Base-by-base conservation (phyloP, 2,888 invertebrate species). In the Altica lythri region DNA sequence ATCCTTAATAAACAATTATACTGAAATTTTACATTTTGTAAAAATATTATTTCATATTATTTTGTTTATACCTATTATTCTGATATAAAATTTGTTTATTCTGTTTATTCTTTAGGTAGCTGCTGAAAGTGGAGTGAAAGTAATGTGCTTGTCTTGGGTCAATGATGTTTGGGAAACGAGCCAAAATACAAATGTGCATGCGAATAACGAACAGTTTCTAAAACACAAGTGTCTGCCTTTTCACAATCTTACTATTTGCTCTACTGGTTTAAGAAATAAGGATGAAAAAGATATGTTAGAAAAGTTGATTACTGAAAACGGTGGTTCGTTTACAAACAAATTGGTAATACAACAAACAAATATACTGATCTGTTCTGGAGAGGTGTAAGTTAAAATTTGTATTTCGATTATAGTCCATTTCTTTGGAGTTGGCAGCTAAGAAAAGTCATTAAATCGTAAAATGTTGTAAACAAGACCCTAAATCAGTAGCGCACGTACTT, bases 71-170 rank as follows among this genome's bases (percentile, higher is more conserved):
- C n/a, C n/a, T n/a, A n/a, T n/a, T n/a, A n/a, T n/a, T n/a, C n/a
- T n/a, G n/a, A n/a, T n/a, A n/a, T n/a, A n/a, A n/a, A n/a, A n/a
- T n/a, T n/a, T n/a, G n/a, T n/a, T n/a, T n/a, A n/a, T n/a, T n/a
- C n/a, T n/a, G n/a, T n/a, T 40, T 54, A n/a, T 48, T 51, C 70
- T 74, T 8, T 70, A 89, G 87, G 85, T 84, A 75, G 90, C 92
- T 10, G 79, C 82, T 17, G 82, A 84, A 67, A 78, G 78, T 64
- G 82, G 83, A 45, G 82, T 89, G 53, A 85, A 87, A 19, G 80
- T 95, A 6, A 88, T 95, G 86, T 81, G 83, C 2, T 81, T 84
- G 5, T 80, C 83, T 10, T 96, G 95, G 95, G 79, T 96, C 0
- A 79, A 86, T 25, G 84, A 83, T 0, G 87, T 94, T 0, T 96